Percentiles rank a stretch among this genome's conserved stretches.
phyloP scores from a whole-genome alignment of 2,888 invertebrate species.

The Macrosoma leucophasiata region DNA sequence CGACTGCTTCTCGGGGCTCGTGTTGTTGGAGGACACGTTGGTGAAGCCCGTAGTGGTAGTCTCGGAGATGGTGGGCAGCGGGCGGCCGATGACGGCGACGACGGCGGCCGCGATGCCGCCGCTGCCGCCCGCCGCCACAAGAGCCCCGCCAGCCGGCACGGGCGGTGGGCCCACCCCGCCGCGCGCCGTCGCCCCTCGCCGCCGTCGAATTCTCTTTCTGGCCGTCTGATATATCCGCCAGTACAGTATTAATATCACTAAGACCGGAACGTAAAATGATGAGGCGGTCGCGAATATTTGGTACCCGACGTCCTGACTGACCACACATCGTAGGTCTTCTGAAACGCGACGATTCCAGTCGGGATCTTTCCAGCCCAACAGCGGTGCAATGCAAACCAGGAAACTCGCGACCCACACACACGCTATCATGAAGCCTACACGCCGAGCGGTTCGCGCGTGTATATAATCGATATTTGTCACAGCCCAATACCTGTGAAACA shows the following conservation, averaged over 20 bases:
- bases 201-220: conserved; percentile 85
- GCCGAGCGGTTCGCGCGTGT: conserved; percentile 84
- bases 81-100: conserved; percentile 81
- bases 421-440: conserved; percentile 87
- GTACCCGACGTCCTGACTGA: conserved; percentile 89
- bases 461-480: conserved; percentile 94
- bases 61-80: conserved; percentile 83
- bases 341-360: conserved; percentile 74
- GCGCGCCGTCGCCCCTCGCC: conserved; percentile 76
- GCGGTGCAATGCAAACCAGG: conserved; percentile 90
- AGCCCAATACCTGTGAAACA: conserved; percentile 85
- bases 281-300: conserved; percentile 94
- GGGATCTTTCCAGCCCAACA: conserved; percentile 87
- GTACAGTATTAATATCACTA: conserved; percentile 91
- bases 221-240: conserved; percentile 95
- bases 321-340: conserved; percentile 82
- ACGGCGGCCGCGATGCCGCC: conserved; percentile 84
- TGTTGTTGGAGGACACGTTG: conserved; percentile 82
- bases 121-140: conserved; percentile 82
- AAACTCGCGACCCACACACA: conserved; percentile 90
- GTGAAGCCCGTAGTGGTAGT: conserved; percentile 84
- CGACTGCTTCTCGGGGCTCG: conserved; percentile 85
- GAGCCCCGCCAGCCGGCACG: conserved; percentile 73
- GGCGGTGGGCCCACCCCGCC: conserved; percentile 63
- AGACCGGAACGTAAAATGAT: conserved; percentile 92